Percentiles rank a stretch among this genome's conserved stretches.
Conservation (phyloP, 1,140 invertebrate species). For the Meloidogyne floridensis region DNA sequence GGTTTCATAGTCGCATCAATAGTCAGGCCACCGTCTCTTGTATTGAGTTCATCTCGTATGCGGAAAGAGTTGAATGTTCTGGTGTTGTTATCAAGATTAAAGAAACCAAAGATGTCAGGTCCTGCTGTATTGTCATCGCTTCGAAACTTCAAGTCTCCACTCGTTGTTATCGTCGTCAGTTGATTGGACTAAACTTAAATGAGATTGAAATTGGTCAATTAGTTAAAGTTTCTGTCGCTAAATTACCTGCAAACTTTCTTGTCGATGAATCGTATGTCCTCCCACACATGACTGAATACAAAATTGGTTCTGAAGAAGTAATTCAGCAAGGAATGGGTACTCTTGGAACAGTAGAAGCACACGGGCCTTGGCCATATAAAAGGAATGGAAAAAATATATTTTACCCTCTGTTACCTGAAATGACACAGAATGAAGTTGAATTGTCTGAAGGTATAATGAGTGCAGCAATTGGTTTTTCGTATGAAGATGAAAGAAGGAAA, state of each 20-base stretch:
- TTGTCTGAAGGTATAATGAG: neutral
- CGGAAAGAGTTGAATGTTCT: neutral
- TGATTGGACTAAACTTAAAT: neutral
- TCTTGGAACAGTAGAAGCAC: neutral
- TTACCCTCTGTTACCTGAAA: neutral
- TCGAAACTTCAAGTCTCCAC: neutral
- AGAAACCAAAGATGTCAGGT: neutral
- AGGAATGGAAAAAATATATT: neutral
- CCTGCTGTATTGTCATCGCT: neutral
- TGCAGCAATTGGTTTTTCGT: neutral
- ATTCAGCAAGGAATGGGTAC: neutral
- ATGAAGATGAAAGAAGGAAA: conserved; percentile 12
- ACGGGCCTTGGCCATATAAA: conserved; percentile 10
- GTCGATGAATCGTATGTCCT: neutral
- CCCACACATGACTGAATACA: neutral
- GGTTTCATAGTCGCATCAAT: neutral
- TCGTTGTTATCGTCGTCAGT: conserved; percentile 1
- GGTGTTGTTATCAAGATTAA: neutral
- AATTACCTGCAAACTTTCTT: neutral
- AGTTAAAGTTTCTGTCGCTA: neutral
- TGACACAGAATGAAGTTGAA: neutral
- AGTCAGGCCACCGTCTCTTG: neutral
- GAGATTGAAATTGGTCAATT: neutral
- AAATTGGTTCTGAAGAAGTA: neutral
- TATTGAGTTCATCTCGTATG: neutral